A percentile compares a stretch with the other conserved stretches of the same genome.
Evolutionary conservation across 2,113 vertebrate genomes (phyloP).

Genomic region (Notothenia rossii): DNA sequence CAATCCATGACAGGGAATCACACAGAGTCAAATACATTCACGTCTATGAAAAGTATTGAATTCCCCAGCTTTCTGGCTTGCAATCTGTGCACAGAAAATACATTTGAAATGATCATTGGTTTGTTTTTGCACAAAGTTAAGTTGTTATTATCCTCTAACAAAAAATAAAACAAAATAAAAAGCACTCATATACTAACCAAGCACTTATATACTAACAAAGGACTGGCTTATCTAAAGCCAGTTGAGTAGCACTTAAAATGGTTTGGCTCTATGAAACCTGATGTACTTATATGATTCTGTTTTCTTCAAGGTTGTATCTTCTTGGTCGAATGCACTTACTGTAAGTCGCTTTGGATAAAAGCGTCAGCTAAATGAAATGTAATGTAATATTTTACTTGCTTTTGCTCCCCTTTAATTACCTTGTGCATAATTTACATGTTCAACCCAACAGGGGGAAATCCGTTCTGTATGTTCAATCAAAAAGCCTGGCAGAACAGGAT

Average conservation of each 20-base stretch:
- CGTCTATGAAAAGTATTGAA: background rate
- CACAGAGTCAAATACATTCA: conserved; percentile 11
- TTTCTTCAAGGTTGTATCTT: too few species aligned
- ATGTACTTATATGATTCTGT: too few species aligned
- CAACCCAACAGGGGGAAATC: background rate
- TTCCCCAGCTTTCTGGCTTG: conserved; percentile 2
- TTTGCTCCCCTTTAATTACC: conserved; percentile 15
- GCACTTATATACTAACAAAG: too few species aligned
- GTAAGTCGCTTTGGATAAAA: too few species aligned
- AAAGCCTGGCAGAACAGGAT: conserved; percentile 12
- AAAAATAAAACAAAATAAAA: too few species aligned
- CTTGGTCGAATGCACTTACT: too few species aligned
- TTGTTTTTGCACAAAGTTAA: background rate
- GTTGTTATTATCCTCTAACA: conserved; percentile 17
- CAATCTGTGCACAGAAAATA: background rate
- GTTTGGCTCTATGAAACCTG: too few species aligned
- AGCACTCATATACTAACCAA: too few species aligned
- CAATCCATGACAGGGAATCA: conserved; percentile 18
- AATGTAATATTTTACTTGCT: background rate
- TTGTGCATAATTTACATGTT: conserved; percentile 11
- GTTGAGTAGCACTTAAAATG: too few species aligned
- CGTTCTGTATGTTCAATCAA: conserved; percentile 4
- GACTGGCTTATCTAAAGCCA: too few species aligned
- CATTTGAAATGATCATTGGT: background rate
- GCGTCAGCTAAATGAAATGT: too few species aligned